Evolutionary conservation across 2,113 vertebrate genomes (phyloP).

Genomic region (Meles meles): DNA sequence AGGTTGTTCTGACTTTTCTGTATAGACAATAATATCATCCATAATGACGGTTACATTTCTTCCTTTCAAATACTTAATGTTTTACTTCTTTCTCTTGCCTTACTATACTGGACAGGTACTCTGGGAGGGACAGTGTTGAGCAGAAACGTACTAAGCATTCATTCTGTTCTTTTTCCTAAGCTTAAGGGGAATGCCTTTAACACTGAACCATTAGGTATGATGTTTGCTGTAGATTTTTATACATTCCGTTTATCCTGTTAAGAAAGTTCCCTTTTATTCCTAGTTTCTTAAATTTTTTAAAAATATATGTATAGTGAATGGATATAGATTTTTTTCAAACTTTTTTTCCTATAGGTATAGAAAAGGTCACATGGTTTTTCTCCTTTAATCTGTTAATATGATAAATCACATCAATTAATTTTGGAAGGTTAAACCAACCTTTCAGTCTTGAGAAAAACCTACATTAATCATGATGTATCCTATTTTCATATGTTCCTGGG

Average conservation of each 20-base stretch:
- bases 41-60: not conserved
- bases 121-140: not conserved
- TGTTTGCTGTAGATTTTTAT: not conserved
- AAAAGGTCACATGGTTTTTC: not conserved
- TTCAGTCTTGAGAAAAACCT: not conserved
- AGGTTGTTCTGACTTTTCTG: conserved; percentile 18
- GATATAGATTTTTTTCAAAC: conserved; percentile 9
- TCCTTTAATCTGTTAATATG: conserved; percentile 1
- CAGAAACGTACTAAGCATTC: not conserved
- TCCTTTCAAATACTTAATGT: conserved; percentile 8
- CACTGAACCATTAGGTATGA: not conserved
- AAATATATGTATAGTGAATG: not conserved
- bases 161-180: not conserved
- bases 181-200: not conserved
- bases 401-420: not conserved
- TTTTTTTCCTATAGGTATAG: not conserved
- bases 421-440: not conserved
- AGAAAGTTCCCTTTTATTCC: not conserved
- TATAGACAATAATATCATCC: not conserved
- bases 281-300: not conserved
- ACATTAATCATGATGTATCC: not conserved
- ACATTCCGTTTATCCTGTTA: not conserved
- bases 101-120: not conserved
- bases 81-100: not conserved
- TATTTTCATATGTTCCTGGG: not conserved